Evolutionary conservation across 2,113 vertebrate genomes (phyloP).

Genomic region (Petroica traversi): DNA sequence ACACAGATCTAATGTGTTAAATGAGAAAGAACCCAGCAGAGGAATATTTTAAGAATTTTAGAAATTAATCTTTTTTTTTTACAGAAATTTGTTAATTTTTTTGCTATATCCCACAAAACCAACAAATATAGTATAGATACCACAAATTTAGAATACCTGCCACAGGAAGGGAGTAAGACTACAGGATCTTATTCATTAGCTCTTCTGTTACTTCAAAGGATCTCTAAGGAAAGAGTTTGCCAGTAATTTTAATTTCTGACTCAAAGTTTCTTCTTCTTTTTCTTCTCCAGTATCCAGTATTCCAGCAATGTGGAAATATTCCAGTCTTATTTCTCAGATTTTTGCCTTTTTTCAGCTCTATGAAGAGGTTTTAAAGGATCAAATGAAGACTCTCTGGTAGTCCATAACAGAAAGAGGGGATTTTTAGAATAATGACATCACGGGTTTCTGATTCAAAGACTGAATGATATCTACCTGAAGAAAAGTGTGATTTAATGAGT

Average conservation of each 20-base stretch:
- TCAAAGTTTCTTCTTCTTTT: background rate
- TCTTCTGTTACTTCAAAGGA: background rate
- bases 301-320: background rate
- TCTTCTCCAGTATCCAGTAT: background rate
- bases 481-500: background rate
- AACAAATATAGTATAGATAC: background rate
- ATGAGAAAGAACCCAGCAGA: background rate
- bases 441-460: background rate
- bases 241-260: background rate
- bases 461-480: background rate
- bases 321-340: background rate
- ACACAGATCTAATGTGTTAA: background rate
- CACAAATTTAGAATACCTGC: background rate
- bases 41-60: background rate
- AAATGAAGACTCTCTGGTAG: background rate
- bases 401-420: fast-evolving
- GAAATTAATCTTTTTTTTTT: background rate
- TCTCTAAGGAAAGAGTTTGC: background rate
- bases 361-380: background rate
- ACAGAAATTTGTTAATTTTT: background rate
- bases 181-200: background rate
- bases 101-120: background rate
- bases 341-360: background rate
- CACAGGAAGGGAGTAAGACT: background rate
- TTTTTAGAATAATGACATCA: background rate